Conservation (phyloP, 1,140 invertebrate species). For the Berghia stephanieae region DNA sequence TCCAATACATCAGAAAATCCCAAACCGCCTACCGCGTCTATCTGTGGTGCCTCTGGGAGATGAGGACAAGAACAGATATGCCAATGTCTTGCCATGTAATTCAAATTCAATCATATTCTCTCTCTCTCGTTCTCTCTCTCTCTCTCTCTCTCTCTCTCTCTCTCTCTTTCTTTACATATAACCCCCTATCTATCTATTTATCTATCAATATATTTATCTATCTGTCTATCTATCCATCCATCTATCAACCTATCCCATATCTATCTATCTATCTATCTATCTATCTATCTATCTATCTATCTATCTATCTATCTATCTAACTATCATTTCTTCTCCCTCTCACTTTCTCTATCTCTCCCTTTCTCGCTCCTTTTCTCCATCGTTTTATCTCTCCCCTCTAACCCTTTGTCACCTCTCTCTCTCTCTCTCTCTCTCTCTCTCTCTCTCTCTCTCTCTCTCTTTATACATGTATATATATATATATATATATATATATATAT, state of each 20-base stretch:
- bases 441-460: constrained; percentile 19
- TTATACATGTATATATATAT: too few relatives aligned
- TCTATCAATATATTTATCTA: too few relatives aligned
- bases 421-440: constrained; percentile 22
- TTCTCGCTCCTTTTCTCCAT: not conserved
- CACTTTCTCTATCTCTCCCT: not conserved
- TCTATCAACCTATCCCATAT: too few relatives aligned
- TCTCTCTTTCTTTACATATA: not conserved
- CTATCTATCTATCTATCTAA: not conserved
- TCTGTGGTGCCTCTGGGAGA: constrained; percentile 86
- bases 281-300: not conserved
- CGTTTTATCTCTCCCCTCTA: not conserved
- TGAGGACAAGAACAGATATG: constrained; percentile 91
- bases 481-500: too few relatives aligned
- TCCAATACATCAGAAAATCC: constrained; percentile 53
- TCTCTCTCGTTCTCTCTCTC: not conserved
- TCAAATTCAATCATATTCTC: not conserved
- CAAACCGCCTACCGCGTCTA: constrained; percentile 50
- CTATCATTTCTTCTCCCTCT: too few relatives aligned
- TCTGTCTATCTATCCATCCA: too few relatives aligned
- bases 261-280: not conserved
- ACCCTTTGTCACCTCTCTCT: not conserved
- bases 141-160: not conserved
- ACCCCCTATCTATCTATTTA: too few relatives aligned
- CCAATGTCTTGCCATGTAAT: constrained; percentile 85